phyloP scores from a whole-genome alignment of 2,797 vertebrate genomes.

The Lithobates pipiens region DNA sequence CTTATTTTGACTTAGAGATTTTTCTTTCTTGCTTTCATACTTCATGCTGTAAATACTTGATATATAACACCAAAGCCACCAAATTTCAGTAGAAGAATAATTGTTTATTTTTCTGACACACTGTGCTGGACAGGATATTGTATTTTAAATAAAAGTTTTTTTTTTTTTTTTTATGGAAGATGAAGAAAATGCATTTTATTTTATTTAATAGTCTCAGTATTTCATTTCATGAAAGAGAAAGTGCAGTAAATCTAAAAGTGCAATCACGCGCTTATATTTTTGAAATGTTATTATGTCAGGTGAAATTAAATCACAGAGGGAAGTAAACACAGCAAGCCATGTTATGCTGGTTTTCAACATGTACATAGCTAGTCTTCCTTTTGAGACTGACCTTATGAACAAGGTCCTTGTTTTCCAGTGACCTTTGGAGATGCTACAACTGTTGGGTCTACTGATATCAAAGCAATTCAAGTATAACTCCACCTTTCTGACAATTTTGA shows the following conservation, averaged over 20 bases:
- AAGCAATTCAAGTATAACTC: background rate
- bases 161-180: constrained; percentile 20
- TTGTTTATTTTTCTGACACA: constrained; percentile 44
- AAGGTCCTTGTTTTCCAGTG: background rate
- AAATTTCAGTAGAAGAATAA: constrained; percentile 28
- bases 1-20: constrained; percentile 42
- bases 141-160: constrained; percentile 14
- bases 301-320: constrained; percentile 11
- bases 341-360: background rate
- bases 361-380: background rate
- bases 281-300: constrained; percentile 20
- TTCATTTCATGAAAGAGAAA: constrained; percentile 40
- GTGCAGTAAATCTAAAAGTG: constrained; percentile 35
- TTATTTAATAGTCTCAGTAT: constrained; percentile 31
- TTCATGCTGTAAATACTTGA: constrained; percentile 35
- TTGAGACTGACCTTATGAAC: background rate
- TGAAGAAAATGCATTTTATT: constrained; percentile 44
- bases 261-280: constrained; percentile 27
- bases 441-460: background rate
- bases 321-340: constrained; percentile 17
- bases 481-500: background rate
- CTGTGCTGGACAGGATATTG: constrained; percentile 14
- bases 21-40: constrained; percentile 15
- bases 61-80: constrained; percentile 37
- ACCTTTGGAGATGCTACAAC: background rate